Base-by-base conservation (phyloP, 2,888 invertebrate species). In the Gymnoscelis rufifasciata region DNA sequence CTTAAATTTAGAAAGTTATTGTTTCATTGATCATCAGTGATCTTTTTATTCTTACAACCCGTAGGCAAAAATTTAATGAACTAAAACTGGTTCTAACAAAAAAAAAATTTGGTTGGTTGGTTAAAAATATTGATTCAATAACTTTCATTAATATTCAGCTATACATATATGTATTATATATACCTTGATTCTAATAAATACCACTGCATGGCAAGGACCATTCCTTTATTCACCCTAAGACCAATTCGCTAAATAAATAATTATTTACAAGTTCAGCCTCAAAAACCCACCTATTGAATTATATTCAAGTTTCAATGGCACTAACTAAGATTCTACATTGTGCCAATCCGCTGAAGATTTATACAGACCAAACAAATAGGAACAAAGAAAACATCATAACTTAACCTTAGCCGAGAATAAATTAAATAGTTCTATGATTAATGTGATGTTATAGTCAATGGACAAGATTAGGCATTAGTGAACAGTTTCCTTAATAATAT, bases 381-480 rank as follows among this genome's bases (percentile, higher is more conserved):
- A 82, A 82, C 80, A 78, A 70, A 74, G 66, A 66, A 64, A 60
- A 67, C 65, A 59, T 57, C 52, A 53, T 71, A 50, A 56, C 72
- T 80, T 78, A 64, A 19, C 19, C 76, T 78, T 79, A 80, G 66
- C 57, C 58, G 53, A 78, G 65, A 66, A 86, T 84, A 78, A 83
- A 75, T 82, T 74, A 77, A 72, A 70, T 74, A 81, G 57, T 67
- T 76, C 64, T 79, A 75, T 45, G 61, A 65, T 72, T 76, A 82
- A 63, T 86, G 86, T 83, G 84, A 84, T 86, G 86, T 74, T 78
- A 62, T 67, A 66, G 57, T 69, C 71, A 66, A 79, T 75, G 74
- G 86, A 84, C 86, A 87, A 87, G 86, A 83, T 74, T 59, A 72
- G 86, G 84, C 86, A 79, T 78, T 78, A 77, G 76, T 78, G 79